Conservation (phyloP, 1,140 invertebrate genomes). For the Lycorma delicatula region DNA sequence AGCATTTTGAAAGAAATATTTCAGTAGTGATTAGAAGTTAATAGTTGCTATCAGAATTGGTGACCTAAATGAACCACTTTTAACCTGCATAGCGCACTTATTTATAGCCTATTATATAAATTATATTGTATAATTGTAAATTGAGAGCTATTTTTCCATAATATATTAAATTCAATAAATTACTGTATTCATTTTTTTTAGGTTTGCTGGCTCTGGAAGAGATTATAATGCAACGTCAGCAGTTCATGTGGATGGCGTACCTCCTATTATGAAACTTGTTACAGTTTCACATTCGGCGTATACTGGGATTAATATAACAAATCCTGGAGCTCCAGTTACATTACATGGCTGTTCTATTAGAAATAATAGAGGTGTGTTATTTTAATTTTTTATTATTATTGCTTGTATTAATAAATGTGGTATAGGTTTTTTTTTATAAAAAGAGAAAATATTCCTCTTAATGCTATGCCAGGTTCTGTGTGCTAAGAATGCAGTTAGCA, state of each 20-base stretch:
- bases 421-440: not conserved
- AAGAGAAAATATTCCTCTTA: too few species aligned
- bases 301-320: conserved; percentile 85
- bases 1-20: too few species aligned
- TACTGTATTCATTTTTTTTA: conserved; percentile 31
- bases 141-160: too few species aligned
- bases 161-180: too few species aligned
- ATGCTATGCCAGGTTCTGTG: not conserved
- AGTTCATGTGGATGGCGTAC: conserved; percentile 75
- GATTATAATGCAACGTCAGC: conserved; percentile 78
- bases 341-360: conserved; percentile 73
- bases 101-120: too few species aligned
- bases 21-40: too few species aligned
- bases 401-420: not conserved
- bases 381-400: conserved; percentile 9
- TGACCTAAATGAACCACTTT: too few species aligned
- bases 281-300: conserved; percentile 77
- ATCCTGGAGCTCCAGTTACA: conserved; percentile 66
- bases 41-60: too few species aligned
- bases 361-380: conserved; percentile 62
- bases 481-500: not conserved
- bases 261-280: conserved; percentile 72
- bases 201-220: conserved; percentile 72
- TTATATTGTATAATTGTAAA: too few species aligned
- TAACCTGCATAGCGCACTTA: too few species aligned